A percentile compares a stretch with the other conserved stretches of the same genome.
Conservation (phyloP, 2,113 vertebrate species). For the Platysternon megacephalum region DNA sequence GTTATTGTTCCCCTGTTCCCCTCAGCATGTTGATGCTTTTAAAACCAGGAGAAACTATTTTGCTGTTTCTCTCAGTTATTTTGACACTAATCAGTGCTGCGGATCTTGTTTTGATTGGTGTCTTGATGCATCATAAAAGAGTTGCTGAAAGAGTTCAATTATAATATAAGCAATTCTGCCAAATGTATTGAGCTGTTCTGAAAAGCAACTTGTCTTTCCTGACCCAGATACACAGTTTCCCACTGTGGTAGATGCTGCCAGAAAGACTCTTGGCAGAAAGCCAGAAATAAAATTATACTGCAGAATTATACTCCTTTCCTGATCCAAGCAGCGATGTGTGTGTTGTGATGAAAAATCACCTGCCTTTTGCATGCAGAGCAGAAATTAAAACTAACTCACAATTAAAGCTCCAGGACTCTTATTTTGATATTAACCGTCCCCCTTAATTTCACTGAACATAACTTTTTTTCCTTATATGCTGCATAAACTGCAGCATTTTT, state of each 20-base stretch:
- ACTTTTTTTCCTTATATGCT: background rate
- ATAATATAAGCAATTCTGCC: conserved; percentile 75
- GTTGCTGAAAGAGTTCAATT: conserved; percentile 77
- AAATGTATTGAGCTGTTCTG: conserved; percentile 75
- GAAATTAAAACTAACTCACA: conserved; percentile 45
- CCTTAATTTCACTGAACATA: background rate
- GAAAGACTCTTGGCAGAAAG: conserved; percentile 70
- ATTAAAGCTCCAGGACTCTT: conserved; percentile 1
- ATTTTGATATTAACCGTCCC: background rate
- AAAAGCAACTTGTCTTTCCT: conserved; percentile 80
- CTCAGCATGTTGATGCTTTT: conserved; percentile 40
- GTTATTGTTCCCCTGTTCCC: conserved; percentile 22
- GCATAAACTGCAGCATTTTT: background rate
- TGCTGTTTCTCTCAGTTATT: conserved; percentile 72
- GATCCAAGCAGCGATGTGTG: conserved; percentile 59
- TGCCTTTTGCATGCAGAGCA: conserved; percentile 48
- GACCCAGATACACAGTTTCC: conserved; percentile 82
- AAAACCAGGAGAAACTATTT: conserved; percentile 65
- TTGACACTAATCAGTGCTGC: conserved; percentile 69
- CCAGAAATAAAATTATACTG: conserved; percentile 78
- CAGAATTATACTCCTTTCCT: conserved; percentile 57
- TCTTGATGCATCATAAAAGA: conserved; percentile 72
- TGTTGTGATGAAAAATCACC: conserved; percentile 54
- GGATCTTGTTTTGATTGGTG: conserved; percentile 73
- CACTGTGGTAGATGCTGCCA: conserved; percentile 75